Percentiles rank a stretch among this genome's conserved stretches.
phyloP scores from a whole-genome alignment of 2,888 invertebrate genomes.

The Aphidius colemani region DNA sequence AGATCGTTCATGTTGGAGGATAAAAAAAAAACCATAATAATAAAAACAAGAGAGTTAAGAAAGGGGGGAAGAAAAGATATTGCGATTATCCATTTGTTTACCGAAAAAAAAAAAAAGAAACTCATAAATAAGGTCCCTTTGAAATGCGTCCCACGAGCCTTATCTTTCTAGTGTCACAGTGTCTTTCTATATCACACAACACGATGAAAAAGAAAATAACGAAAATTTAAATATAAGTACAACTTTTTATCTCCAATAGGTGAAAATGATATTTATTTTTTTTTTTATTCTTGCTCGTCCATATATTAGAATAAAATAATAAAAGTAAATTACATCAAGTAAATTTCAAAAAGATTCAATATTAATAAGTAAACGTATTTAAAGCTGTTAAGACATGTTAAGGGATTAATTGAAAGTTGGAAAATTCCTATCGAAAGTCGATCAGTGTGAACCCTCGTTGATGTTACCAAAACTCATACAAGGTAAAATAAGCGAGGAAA shows the following conservation, averaged over 20 bases:
- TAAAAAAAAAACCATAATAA: slow-evolving; percentile 8
- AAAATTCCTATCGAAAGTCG: slow-evolving; percentile 18
- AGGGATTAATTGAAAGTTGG: slow-evolving; percentile 12
- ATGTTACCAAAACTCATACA: too few species aligned
- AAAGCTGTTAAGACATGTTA: slow-evolving; percentile 3
- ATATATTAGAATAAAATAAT: too few species aligned
- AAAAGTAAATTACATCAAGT: too few species aligned
- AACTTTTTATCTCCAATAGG: too few species aligned
- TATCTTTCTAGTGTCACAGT: slow-evolving; percentile 39
- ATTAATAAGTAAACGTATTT: too few species aligned
- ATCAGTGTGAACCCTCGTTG: slow-evolving; percentile 2
- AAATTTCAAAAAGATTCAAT: too few species aligned
- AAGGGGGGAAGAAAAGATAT: slow-evolving; percentile 44
- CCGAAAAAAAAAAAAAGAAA: slow-evolving; percentile 36
- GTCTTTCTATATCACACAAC: too few species aligned
- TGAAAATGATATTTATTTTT: too few species aligned
- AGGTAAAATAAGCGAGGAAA: not conserved
- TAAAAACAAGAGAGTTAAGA: slow-evolving; percentile 24
- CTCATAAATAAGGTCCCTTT: slow-evolving; percentile 60
- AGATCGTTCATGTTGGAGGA: slow-evolving; percentile 19
- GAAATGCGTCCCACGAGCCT: slow-evolving; percentile 49
- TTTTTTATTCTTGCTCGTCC: too few species aligned
- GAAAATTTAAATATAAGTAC: too few species aligned
- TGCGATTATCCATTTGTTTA: slow-evolving; percentile 60
- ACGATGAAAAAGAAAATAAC: not conserved